Base-by-base conservation (phyloP, 1,140 invertebrate species). In the Aphaenogaster ashmeadi region DNA sequence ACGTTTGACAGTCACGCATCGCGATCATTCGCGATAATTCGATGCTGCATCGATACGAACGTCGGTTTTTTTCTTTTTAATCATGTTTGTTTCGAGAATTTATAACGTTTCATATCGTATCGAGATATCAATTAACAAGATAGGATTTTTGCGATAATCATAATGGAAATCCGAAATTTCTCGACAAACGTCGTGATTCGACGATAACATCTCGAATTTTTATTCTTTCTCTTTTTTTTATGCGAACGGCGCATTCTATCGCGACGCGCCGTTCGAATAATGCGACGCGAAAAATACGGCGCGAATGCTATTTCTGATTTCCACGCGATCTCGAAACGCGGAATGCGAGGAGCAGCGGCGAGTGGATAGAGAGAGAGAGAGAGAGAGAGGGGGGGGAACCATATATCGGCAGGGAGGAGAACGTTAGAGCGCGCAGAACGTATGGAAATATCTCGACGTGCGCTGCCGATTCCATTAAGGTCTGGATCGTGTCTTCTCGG, bases 241-340 rank as follows among this genome's bases (percentile, higher is more conserved):
- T 4, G 18, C 15, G 2, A 67, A 54, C 47, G 18, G 13, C 47
- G 60, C 21, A 21, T 56, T 69, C 15, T 33, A 36, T 72, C 79
- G 52, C 62, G 33, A 54, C 69, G 47, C 47, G 41, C 41, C 41
- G n/a, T 66, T 41, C 36, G 64, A 33, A 41, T 18, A 33, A 41
- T 18, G 72, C 33, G 67, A 52, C 33, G 69, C 52, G 69, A 89
- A 91, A 91, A 77, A 87, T 81, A 88, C 90, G 86, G 77, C 81
- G 52, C 41, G 90, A 88, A 91, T 91, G 91, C 92, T 93, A 93
- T 93, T 93, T 93, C 90, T 91, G 92, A 91, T 88, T 85, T 91
- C 71, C 89, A 87, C 89, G 90, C 91, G 91, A 92, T 89, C 79
- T 67, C 74, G 54, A 44, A 47, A 79, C 38, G 79, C 60, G 58